phyloP scores from a whole-genome alignment of 2,113 vertebrate genomes.

The Sialia sialis region DNA sequence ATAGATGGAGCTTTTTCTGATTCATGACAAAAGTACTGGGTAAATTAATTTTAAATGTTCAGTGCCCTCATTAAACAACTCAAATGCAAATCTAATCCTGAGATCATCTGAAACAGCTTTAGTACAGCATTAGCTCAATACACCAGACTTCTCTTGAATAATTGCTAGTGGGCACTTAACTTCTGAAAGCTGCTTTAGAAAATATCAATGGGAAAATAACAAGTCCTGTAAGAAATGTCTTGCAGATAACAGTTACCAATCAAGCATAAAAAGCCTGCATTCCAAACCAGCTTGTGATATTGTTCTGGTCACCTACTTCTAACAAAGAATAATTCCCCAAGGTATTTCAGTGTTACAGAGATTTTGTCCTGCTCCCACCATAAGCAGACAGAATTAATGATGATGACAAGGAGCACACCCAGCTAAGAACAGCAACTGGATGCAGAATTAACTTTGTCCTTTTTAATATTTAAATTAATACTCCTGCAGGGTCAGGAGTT shows the following conservation, averaged over 20 bases:
- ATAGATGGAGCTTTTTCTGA: background rate
- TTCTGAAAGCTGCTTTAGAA: background rate
- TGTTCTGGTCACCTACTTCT: background rate
- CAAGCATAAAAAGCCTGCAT: background rate
- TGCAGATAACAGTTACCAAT: background rate
- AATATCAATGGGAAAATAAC: background rate
- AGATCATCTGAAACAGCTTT: constrained; percentile 1
- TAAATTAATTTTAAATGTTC: background rate
- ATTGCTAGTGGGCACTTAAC: background rate
- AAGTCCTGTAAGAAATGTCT: background rate
- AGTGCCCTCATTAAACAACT: background rate
- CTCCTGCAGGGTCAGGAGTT: background rate
- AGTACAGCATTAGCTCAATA: background rate
- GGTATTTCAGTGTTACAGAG: background rate
- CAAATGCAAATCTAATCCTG: background rate
- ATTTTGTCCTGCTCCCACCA: background rate
- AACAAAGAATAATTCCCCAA: background rate
- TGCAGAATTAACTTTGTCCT: background rate
- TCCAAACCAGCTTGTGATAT: background rate
- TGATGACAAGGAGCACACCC: background rate
- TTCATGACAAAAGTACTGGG: background rate
- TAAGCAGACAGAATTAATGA: background rate
- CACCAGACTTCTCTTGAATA: background rate
- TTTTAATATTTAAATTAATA: background rate
- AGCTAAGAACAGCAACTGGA: background rate